Evolutionary conservation across 2,888 invertebrate species (phyloP).

Genomic region (Agrilus biguttatus): DNA sequence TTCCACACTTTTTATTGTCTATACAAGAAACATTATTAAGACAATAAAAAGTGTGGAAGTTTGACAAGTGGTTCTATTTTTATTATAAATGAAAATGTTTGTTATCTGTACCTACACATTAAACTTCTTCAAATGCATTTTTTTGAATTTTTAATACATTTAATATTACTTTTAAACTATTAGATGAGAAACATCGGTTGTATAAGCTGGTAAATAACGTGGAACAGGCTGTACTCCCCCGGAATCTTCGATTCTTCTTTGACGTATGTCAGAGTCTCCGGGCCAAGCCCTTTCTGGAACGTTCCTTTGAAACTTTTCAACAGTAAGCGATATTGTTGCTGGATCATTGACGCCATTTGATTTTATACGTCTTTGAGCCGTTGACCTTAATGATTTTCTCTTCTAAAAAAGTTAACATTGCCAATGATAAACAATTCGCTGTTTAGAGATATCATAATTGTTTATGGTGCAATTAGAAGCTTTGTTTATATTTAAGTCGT

Average conservation of each 20-base stretch:
- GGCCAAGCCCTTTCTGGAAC: constrained; percentile 52
- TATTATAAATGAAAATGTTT: too few species aligned
- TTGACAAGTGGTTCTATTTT: too few species aligned
- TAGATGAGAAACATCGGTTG: constrained; percentile 66
- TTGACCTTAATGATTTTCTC: constrained; percentile 70
- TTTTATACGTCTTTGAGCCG: constrained; percentile 62
- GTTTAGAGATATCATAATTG: too few species aligned
- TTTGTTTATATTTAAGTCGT: too few species aligned
- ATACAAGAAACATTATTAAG: too few species aligned
- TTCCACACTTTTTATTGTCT: too few species aligned
- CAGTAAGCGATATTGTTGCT: constrained; percentile 65
- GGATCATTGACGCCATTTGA: constrained; percentile 70
- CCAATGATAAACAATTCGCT: too few species aligned
- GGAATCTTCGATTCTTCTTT: constrained; percentile 46
- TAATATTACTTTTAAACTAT: constrained; percentile 41
- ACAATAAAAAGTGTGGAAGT: too few species aligned
- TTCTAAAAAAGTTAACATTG: constrained; percentile 45
- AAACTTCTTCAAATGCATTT: too few species aligned
- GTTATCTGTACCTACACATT: too few species aligned
- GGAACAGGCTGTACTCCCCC: constrained; percentile 47
- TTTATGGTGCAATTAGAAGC: too few species aligned
- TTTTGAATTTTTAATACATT: too few species aligned
- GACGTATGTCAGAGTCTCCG: constrained; percentile 44
- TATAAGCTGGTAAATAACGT: constrained; percentile 58
- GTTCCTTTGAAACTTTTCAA: constrained; percentile 43